Evolutionary conservation across 2,113 vertebrate genomes (phyloP).

Genomic region (Danionella cerebrum): DNA sequence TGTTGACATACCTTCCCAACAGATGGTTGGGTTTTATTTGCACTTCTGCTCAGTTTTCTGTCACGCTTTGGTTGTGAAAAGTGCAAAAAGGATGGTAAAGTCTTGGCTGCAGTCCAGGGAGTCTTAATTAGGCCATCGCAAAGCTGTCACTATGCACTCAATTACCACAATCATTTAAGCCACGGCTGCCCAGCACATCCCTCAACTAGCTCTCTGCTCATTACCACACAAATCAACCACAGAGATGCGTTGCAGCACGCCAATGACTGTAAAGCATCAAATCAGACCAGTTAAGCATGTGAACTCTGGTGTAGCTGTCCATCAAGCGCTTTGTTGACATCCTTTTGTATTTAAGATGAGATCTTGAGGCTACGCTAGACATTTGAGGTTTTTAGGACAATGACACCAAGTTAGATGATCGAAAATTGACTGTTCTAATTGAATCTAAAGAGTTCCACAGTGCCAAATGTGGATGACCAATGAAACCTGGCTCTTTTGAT

Average conservation of each 20-base stretch:
- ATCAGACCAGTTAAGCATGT: not conserved
- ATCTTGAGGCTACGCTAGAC: too few species aligned
- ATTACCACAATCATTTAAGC: conserved; percentile 50
- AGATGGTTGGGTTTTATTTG: conserved; percentile 18
- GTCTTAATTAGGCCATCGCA: conserved; percentile 46
- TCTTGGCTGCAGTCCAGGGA: conserved; percentile 20
- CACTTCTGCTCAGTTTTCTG: not conserved
- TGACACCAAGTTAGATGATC: too few species aligned
- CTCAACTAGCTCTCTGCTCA: conserved; percentile 43
- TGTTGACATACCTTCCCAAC: conserved; percentile 4
- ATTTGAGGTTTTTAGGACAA: too few species aligned
- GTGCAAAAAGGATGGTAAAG: not conserved
- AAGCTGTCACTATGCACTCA: conserved; percentile 49
- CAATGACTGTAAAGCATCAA: not conserved
- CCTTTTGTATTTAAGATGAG: too few species aligned
- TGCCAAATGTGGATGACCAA: too few species aligned
- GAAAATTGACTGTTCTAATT: too few species aligned
- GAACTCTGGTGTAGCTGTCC: not conserved
- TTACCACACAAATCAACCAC: conserved; percentile 51
- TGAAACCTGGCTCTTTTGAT: too few species aligned
- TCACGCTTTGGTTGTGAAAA: not conserved
- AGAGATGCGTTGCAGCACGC: conserved; percentile 30
- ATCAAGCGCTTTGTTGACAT: not conserved
- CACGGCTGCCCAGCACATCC: conserved; percentile 35
- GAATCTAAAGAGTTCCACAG: too few species aligned